Evolutionary conservation across 2,888 invertebrate species (phyloP).

Genomic region (Phragmatobia fuliginosa): DNA sequence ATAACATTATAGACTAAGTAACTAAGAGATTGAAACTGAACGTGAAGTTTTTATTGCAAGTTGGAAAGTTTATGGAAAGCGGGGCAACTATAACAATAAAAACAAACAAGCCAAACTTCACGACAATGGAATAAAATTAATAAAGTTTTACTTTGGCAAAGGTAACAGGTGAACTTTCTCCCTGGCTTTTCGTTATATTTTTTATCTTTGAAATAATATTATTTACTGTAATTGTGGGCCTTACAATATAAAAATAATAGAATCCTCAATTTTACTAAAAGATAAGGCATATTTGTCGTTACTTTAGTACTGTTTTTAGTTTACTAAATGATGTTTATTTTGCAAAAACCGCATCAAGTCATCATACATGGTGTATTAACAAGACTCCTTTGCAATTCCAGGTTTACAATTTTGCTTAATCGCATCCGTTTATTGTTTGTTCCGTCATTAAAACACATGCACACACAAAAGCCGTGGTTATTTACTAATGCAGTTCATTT

Average conservation of each 20-base stretch:
- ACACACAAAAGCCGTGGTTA: not conserved
- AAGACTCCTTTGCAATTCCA: no score
- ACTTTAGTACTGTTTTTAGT: no score
- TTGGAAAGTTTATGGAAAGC: conserved; percentile 23
- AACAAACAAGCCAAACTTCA: conserved; percentile 13
- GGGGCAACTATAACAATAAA: conserved; percentile 9
- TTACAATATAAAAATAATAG: not conserved
- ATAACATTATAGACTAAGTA: not conserved
- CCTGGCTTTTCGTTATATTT: not conserved
- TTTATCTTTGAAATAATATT: not conserved
- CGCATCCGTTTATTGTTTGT: not conserved
- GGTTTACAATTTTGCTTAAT: not conserved
- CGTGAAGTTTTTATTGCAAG: conserved; percentile 10
- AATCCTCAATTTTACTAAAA: not conserved
- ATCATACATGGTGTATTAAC: no score
- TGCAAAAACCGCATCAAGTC: not conserved
- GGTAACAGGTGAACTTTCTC: conserved; percentile 3
- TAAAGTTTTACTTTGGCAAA: conserved; percentile 10
- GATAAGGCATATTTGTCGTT: no score
- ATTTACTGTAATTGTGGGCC: not conserved
- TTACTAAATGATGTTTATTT: no score
- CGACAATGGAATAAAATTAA: conserved; percentile 14
- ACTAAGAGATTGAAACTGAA: conserved; percentile 3
- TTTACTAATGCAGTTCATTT: not conserved
- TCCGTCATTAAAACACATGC: not conserved